Evolutionary conservation across 2,797 vertebrate species (phyloP).

Genomic region (Xenentodon cancila): DNA sequence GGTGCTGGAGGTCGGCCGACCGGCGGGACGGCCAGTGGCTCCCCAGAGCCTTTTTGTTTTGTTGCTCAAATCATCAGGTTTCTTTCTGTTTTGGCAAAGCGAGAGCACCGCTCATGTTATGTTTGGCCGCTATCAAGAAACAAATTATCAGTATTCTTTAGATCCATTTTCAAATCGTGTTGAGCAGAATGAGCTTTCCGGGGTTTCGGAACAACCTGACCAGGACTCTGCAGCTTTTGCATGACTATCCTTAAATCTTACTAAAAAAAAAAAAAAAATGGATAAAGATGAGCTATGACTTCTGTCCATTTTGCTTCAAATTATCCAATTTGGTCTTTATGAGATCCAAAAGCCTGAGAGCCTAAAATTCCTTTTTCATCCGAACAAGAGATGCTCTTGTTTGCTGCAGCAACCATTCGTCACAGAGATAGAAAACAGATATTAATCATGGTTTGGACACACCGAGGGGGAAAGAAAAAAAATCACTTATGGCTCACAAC

Average conservation of each 20-base stretch:
- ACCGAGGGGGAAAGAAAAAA: constrained; percentile 79
- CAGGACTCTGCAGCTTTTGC: constrained; percentile 31
- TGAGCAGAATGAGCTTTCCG: background rate
- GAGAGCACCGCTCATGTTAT: constrained; percentile 14
- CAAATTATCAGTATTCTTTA: background rate
- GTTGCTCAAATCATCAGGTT: constrained; percentile 39
- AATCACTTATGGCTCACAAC: constrained; percentile 88
- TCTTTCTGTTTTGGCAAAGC: constrained; percentile 9
- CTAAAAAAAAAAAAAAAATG: constrained; percentile 7
- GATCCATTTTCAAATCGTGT: background rate
- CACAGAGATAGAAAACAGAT: constrained; percentile 91
- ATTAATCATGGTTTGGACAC: constrained; percentile 98
- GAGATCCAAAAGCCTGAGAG: constrained; percentile 87
- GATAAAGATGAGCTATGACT: constrained; percentile 84
- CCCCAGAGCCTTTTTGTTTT: constrained; percentile 46
- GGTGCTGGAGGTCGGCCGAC: constrained; percentile 63
- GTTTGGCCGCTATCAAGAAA: constrained; percentile 11
- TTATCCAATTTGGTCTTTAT: constrained; percentile 93
- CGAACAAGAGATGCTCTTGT: constrained; percentile 94
- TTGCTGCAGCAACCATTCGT: constrained; percentile 83
- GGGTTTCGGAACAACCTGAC: background rate
- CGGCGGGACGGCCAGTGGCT: constrained; percentile 32
- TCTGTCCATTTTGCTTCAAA: constrained; percentile 85
- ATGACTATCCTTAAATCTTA: constrained; percentile 65
- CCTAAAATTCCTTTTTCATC: constrained; percentile 80